phyloP scores from a whole-genome alignment of 2,113 vertebrate species.

The Malurus elegans region DNA sequence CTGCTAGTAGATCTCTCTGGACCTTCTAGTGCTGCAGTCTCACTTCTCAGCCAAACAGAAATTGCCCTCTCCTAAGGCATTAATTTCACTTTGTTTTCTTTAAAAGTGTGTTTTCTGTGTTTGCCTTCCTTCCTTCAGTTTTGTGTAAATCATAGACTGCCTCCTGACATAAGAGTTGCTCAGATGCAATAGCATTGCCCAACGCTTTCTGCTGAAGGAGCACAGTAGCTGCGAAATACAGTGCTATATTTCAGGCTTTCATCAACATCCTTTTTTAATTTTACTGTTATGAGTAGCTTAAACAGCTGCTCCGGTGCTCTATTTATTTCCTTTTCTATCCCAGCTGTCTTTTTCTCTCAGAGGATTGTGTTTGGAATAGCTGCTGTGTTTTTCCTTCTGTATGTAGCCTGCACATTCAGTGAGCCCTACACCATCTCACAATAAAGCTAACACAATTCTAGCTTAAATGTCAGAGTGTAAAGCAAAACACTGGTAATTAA shows the following conservation, averaged over 20 bases:
- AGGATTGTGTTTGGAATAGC: neutral
- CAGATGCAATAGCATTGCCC: too few relatives aligned
- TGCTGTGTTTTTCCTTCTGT: neutral
- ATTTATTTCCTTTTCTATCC: neutral
- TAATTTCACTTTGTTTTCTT: neutral
- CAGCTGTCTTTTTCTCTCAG: neutral
- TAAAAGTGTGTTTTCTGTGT: neutral
- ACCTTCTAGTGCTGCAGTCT: neutral
- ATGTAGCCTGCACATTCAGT: neutral
- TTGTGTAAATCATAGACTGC: neutral
- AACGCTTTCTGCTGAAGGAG: neutral
- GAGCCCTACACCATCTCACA: neutral
- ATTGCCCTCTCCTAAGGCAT: neutral
- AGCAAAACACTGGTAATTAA: neutral
- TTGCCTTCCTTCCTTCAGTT: neutral
- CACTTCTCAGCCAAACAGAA: neutral
- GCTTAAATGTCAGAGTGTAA: neutral
- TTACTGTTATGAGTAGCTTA: neutral
- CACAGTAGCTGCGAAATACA: rapidly evolving
- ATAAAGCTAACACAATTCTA: neutral
- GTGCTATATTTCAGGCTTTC: neutral
- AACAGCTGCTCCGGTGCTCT: neutral
- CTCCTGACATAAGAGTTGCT: neutral
- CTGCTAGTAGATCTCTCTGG: neutral
- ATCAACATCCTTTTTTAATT: neutral